Evolutionary conservation across 2,888 invertebrate species (phyloP), one percentile per base, ranked within the genome.

Genomic region (Eurytoma adleriae): DNA sequence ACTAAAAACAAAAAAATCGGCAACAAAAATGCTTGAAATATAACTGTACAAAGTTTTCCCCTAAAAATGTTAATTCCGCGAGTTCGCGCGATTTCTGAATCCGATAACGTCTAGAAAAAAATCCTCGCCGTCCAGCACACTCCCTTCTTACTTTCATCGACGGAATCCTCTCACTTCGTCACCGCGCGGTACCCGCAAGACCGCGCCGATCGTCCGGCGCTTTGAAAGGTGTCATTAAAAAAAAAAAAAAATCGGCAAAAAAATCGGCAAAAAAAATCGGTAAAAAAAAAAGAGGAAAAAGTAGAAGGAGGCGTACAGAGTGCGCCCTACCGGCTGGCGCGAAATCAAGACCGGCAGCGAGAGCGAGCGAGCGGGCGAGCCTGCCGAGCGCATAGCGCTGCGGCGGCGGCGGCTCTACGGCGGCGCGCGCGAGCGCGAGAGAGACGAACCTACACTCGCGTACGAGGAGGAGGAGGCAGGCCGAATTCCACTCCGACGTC

Each of bases 401-500:
- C 72, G 40, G 10, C 59, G 67, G 59, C 64, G 14, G 74, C 20
- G 27, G 50, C 57, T 30, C 40, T 56, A 59, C 13, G 56, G n/a
- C 61, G 61, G 67, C 2, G 62, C 61, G 57, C 18, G 70, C 30
- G 79, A 71, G 27, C 61, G 66, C 48, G 67, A 48, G 48, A 27
- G 74, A 62, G 64, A 48, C 40, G 74, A 14, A 66, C 20, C 40
- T n/a, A 27, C 30, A 24, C 27, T 27, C 61, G 20, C 61, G 48
- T 10, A 59, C 14, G 77, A 68, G 72, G 74, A 74, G 80, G 77
- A 68, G 62, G 68, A 75, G 78, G 81, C 82, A 83, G 82, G 78
- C 83, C 80, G 75, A 82, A 83, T 81, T 83, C 82, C 77, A 68
- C 83, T 71, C 72, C 52, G 71, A 57, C 72, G 71, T 59, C 69